A percentile compares a stretch with the other conserved stretches of the same genome.
Conservation (phyloP, 2,888 invertebrate genomes). For the Watsonalla cultraria region DNA sequence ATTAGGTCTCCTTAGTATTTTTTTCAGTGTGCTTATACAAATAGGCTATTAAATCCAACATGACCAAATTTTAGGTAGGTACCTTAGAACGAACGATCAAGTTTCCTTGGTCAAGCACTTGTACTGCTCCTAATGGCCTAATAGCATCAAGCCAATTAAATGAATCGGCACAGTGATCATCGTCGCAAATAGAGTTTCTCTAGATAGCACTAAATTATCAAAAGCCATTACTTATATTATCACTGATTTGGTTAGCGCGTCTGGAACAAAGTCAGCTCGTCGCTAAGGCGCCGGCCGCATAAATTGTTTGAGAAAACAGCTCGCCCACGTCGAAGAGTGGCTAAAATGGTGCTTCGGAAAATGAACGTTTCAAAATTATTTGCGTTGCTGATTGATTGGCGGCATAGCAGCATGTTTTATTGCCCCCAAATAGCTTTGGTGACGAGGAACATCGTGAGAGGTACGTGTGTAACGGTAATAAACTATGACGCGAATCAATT, state of each 20-base stretch:
- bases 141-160: conserved; percentile 48
- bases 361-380: conserved; percentile 11
- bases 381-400: background rate
- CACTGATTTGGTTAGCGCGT: conserved; percentile 59
- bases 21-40: too few relatives aligned
- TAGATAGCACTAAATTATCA: conserved; percentile 51
- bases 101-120: background rate
- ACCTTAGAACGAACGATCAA: background rate
- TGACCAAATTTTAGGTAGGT: too few relatives aligned
- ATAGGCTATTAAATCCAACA: too few relatives aligned
- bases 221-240: conserved; percentile 56
- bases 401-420: background rate
- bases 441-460: background rate
- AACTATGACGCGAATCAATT: background rate
- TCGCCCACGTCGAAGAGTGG: conserved; percentile 50
- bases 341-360: conserved; percentile 38
- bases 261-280: conserved; percentile 28
- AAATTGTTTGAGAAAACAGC: conserved; percentile 65
- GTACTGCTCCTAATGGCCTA: conserved; percentile 14
- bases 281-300: conserved; percentile 60
- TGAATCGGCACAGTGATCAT: conserved; percentile 52
- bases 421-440: background rate
- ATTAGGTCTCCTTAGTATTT: too few relatives aligned
- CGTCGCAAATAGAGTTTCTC: conserved; percentile 53
- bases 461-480: background rate